Evolutionary conservation across 2,888 invertebrate genomes (phyloP), one percentile per base, ranked within the genome.

Genomic region (Tryphoninae sp.): DNA sequence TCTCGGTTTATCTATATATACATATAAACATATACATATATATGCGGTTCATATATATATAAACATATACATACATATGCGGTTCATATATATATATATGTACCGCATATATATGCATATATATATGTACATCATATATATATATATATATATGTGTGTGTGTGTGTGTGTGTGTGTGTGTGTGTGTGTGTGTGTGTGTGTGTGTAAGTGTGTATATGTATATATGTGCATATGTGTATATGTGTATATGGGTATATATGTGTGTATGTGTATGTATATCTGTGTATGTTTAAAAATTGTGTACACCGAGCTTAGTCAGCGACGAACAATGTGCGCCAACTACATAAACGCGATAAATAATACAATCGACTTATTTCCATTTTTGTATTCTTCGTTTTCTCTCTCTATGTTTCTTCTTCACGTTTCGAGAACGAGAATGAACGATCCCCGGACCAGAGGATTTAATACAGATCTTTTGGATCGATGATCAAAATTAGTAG

Each of bases 281-380:
- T 53, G 13, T 13, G 13, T 45, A 13, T 45, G 45, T 45, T 0
- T 45, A 3, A 45, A 45, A 33, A 33, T 4, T 7, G 33, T 13
- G 45, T 45, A 45, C 49, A 45, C 40, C 59, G 45, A 69, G 75
- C 65, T 71, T 71, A 58, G 67, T 73, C 61, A 78, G 73, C 68
- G 58, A 23, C 55, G n/a, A 45, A 67, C 51, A 71, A 42, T 13
- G 19, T n/a, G 45, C 55, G 33, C 16, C 45, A 8, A 69, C 45
- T 9, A 23, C 42, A 45, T 13, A 71, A 73, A n/a, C 51, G 13
- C 53, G 42, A 42, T 55, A 9, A 64, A 7, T 33, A 33, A 33
- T 33, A 49, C 19, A 33, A 26, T 3, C 45, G 59, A 59, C 13
- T 59, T 11, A 42, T 71, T 45, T n/a, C 45, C 9, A 33, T 16